Conservation (phyloP, 2,888 invertebrate species). For the Conchocele bisecta region DNA sequence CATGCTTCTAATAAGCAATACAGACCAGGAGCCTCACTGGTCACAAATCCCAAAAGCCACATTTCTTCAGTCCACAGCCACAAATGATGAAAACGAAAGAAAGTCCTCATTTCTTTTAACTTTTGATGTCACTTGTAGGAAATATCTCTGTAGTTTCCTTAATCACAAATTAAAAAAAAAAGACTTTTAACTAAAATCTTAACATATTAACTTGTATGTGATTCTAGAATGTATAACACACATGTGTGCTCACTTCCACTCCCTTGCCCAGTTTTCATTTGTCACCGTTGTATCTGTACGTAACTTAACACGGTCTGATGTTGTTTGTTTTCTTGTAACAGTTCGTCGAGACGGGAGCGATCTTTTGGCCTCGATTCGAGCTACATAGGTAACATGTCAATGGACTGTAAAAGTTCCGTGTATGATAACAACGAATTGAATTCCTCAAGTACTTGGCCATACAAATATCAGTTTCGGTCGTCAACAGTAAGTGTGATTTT, state of each 20-base stretch:
- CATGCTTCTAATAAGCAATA: too few relatives aligned
- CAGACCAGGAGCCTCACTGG: too few relatives aligned
- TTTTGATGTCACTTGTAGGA: too few relatives aligned
- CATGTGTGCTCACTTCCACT: neutral
- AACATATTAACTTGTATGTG: too few relatives aligned
- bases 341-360: slow-evolving; percentile 44
- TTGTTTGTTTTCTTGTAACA: slow-evolving; percentile 41
- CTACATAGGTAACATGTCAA: slow-evolving; percentile 63
- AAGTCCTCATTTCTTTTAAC: too few relatives aligned
- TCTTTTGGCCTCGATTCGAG: slow-evolving; percentile 61
- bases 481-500: slow-evolving; percentile 59
- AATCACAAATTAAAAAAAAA: too few relatives aligned
- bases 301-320: neutral
- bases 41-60: too few relatives aligned
- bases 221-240: too few relatives aligned
- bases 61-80: too few relatives aligned
- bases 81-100: too few relatives aligned
- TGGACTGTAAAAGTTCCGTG: slow-evolving; percentile 68
- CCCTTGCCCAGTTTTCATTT: neutral
- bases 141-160: too few relatives aligned
- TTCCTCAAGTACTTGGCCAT: slow-evolving; percentile 70
- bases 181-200: too few relatives aligned
- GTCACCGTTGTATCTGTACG: neutral
- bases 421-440: slow-evolving; percentile 60
- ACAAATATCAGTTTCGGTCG: slow-evolving; percentile 76